Base-by-base conservation (phyloP, 2,888 invertebrate genomes). In the Melanotus villosus region DNA sequence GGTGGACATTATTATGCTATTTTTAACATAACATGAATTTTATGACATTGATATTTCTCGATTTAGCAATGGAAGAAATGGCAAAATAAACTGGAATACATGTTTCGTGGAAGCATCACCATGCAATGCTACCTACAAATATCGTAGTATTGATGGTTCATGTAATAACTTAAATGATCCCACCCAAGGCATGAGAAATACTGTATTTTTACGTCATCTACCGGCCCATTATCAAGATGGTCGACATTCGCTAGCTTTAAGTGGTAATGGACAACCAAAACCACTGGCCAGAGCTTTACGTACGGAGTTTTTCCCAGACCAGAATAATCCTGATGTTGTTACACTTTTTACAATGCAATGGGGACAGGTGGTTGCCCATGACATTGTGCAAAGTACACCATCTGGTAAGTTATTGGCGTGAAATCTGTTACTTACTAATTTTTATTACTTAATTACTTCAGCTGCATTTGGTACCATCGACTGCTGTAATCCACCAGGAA, bases 111-210 rank as follows among this genome's bases (percentile, higher is more conserved):
- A 19, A 5, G 47, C 26, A 23, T 9, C 3, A 14, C 5, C 2
- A 0, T 65, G 65, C 14, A 18, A 65, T 23, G 18, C n/a, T 18
- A 71, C n/a, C 3, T 38, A 50, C 10, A 85, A 85, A 68, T 93
- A 91, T 82, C 87, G 94, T 60, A 88, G 88, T 0, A 80, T 90
- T 16, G 91, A 92, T 75, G 95, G 95, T 0, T 89, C 90, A 3
- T 95, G 95, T 80, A 95, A 94, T 82, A 94, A 94, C 83, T 82
- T 88, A 1, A 83, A 86, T n/a, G 82, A 88, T 54, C 87, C 90
- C 0, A 87, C 87, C 12, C 92, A 92, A 91, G 95, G 95, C 2
- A 86, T 89, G 19, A 85, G 87, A 10, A 84, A 87, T 41, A 87
- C 89, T 41, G 87, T 88, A 7, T 89, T 87, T 79, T 88, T 89